Base-by-base conservation (phyloP, 1,140 invertebrate genomes). In the Brachionus sp. region DNA sequence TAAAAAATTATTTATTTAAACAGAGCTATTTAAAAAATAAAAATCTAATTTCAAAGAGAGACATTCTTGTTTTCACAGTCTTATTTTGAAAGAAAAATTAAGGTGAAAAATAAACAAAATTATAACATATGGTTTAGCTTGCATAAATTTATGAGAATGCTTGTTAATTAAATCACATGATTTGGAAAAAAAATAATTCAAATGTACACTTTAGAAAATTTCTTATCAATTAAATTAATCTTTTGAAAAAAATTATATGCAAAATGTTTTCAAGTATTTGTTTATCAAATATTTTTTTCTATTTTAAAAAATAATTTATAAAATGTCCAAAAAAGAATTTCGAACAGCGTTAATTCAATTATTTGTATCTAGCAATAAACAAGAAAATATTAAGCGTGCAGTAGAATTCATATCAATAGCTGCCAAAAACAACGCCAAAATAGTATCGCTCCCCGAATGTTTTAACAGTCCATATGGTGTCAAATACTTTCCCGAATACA, bases 391-490 rank as follows among this genome's bases (percentile, higher is more conserved):
- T 6, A 87, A 90, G 29, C 91, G 91, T 85, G 94, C 94, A 10
- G 87, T 92, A 0, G 90, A 90, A 62, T 91, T 93, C 73, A 93
- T 97, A 75, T 90, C 92, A 85, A 90, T 92, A 82, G 95, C 94
- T 3, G 93, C 93, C 85, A 86, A 91, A 83, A 90, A 92, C 75
- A 92, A 93, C 16, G 94, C 94, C 0, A 91, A 93, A 50, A 86
- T 98, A 29, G 91, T 97, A 13, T 92, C 92, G 0, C 87, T 97
- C 12, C 95, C 95, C 0, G 88, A 98, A 90, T 97, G 95, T 86
- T 98, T 97, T 86, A 97, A 97, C 89, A 95, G 93, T 35, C 95
- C 95, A 0, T 97, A 97, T 90, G 95, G 95, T 84, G 94, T 94
- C 37, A 92, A 93, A 85, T 93, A 93, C 87, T 97, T 97, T 87